phyloP scores from a whole-genome alignment of 30 jellyfish, hydroid and myxozoan genomes.

The Calvadosia cruxmelitensis region DNA sequence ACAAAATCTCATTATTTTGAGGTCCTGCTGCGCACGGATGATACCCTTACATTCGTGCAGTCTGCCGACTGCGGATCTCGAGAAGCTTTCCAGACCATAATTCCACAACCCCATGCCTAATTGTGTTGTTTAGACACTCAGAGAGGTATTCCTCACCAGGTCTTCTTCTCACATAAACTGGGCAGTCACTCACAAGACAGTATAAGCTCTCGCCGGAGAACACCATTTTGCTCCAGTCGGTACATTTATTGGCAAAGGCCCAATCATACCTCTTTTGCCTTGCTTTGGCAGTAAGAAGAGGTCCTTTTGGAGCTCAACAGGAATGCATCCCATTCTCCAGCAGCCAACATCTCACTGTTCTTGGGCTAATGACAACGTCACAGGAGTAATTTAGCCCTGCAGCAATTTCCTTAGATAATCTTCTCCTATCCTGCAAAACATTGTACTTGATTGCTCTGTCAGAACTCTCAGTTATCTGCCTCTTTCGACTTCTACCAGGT shows the following conservation, averaged over 20 bases:
- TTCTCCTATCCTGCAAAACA: too few relatives aligned
- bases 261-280: slow-evolving; percentile 8
- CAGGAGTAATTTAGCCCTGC: too few relatives aligned
- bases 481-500: too few relatives aligned
- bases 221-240: slow-evolving; percentile 24
- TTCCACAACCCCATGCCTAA: slow-evolving; percentile 43
- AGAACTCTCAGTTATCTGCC: too few relatives aligned
- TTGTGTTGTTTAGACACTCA: slow-evolving; percentile 15
- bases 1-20: slow-evolving; percentile 9
- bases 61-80: slow-evolving; percentile 8
- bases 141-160: slow-evolving; percentile 16
- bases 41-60: slow-evolving; percentile 2
- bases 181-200: slow-evolving; percentile 22
- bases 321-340: slow-evolving; percentile 5
- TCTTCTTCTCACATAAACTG: slow-evolving; percentile 20
- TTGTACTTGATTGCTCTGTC: too few relatives aligned
- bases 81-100: slow-evolving; percentile 17
- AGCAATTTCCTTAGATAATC: too few relatives aligned
- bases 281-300: too few relatives aligned
- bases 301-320: slow-evolving; percentile 23
- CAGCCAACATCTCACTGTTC: slow-evolving; percentile 24
- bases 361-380: slow-evolving; percentile 5
- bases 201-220: slow-evolving; percentile 27
- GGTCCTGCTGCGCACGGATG: slow-evolving; percentile 5
- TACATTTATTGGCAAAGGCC: slow-evolving; percentile 1